phyloP scores from a whole-genome alignment of 2,797 vertebrate genomes.

The Melanogrammus aeglefinus region DNA sequence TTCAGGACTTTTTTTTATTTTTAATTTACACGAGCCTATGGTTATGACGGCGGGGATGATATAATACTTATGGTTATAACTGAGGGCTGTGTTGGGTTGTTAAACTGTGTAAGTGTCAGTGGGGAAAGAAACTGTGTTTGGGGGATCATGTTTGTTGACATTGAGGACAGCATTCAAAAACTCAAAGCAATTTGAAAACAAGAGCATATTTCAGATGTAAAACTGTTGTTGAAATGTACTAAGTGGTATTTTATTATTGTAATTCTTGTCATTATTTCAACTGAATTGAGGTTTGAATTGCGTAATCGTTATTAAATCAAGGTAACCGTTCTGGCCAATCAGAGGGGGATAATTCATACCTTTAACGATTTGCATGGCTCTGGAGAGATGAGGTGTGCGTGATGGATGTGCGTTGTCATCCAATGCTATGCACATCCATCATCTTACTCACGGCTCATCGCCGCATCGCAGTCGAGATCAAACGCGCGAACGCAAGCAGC shows the following conservation, averaged over 20 bases:
- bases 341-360: constrained; percentile 15
- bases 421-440: constrained; percentile 31
- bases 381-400: constrained; percentile 26
- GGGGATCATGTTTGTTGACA: background rate
- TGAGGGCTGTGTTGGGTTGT: background rate
- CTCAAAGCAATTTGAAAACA: background rate
- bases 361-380: constrained; percentile 28
- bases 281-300: no score
- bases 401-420: constrained; percentile 28
- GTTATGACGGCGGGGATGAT: constrained; percentile 50
- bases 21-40: constrained; percentile 29
- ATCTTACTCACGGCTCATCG: constrained; percentile 21
- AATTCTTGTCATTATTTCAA: background rate
- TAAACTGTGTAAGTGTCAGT: background rate
- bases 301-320: constrained; percentile 5
- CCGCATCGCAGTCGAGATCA: constrained; percentile 22
- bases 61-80: constrained; percentile 39
- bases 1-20: constrained; percentile 31
- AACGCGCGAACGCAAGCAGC: constrained; percentile 25
- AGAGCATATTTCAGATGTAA: background rate
- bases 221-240: background rate
- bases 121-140: background rate
- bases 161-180: background rate
- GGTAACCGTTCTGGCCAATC: constrained; percentile 10
- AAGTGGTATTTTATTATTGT: background rate